Conservation (phyloP, 2,797 vertebrate species). For the Phoebastria nigripes region DNA sequence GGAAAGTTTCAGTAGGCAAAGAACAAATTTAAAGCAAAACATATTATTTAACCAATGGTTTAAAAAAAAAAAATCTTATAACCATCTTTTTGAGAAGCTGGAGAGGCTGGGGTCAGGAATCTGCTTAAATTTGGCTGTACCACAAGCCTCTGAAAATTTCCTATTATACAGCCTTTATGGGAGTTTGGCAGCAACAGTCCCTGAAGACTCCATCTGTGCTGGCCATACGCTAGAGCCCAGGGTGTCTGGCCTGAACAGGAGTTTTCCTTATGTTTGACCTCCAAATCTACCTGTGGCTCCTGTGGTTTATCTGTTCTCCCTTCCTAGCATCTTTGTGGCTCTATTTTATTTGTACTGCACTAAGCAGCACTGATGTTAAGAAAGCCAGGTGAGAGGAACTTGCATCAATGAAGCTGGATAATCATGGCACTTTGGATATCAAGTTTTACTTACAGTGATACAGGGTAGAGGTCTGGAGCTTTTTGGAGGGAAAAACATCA, state of each 20-base stretch:
- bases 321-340: background rate
- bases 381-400: background rate
- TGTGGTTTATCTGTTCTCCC: background rate
- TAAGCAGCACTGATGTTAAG: background rate
- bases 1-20: background rate
- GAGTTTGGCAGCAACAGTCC: background rate
- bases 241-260: background rate
- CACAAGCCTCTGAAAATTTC: background rate
- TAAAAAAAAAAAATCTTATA: background rate
- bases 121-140: background rate
- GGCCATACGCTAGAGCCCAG: background rate
- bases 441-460: background rate
- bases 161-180: background rate
- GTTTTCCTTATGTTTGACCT: background rate
- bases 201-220: background rate
- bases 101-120: background rate
- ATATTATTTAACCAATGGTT: background rate
- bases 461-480: background rate
- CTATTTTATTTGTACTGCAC: background rate
- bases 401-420: background rate
- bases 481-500: background rate
- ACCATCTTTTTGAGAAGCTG: background rate
- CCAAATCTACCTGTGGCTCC: background rate
- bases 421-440: background rate
- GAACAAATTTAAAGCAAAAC: background rate